Conservation (phyloP, 2,888 invertebrate species). For the Acanthococcus lagerstroemiae region DNA sequence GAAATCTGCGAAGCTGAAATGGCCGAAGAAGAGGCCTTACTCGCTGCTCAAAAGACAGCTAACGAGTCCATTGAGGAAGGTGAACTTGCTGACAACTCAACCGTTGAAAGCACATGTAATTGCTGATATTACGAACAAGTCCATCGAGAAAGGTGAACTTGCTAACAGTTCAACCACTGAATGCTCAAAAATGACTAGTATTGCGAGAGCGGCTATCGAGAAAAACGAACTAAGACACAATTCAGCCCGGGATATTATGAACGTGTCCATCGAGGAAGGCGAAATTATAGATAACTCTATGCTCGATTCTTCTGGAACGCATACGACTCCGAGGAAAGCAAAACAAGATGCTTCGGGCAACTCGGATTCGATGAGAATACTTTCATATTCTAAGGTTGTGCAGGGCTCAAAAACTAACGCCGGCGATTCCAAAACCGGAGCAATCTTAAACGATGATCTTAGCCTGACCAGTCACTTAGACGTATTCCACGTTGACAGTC, state of each 20-base stretch:
- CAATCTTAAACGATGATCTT: conserved; percentile 17
- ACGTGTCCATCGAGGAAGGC: too few species aligned
- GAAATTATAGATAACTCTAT: too few species aligned
- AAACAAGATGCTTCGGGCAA: too few species aligned
- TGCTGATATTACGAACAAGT: not conserved
- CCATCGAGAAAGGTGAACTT: conserved; percentile 5
- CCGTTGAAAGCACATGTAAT: not conserved
- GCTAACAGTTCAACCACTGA: not conserved
- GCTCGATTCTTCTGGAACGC: too few species aligned
- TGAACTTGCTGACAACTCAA: not conserved
- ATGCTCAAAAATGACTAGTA: too few species aligned
- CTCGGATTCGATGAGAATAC: too few species aligned
- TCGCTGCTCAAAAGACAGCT: not conserved
- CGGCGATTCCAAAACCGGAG: not conserved
- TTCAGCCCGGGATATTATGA: too few species aligned
- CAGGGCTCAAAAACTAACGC: not conserved
- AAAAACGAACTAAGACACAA: too few species aligned
- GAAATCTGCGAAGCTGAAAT: conserved; percentile 22
- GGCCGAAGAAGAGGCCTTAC: not conserved
- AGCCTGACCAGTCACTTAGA: conserved; percentile 32
- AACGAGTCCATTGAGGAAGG: not conserved
- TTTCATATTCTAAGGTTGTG: conserved; percentile 14
- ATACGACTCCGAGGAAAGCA: too few species aligned
- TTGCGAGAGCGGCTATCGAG: too few species aligned
- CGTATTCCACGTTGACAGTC: conserved; percentile 29